A percentile compares a stretch with the other conserved stretches of the same genome.
These are phyloP conservation scores for Ophion costatus DNA, from an alignment of 2,888 invertebrate genomes.

Conservation along the genomic window DNA sequence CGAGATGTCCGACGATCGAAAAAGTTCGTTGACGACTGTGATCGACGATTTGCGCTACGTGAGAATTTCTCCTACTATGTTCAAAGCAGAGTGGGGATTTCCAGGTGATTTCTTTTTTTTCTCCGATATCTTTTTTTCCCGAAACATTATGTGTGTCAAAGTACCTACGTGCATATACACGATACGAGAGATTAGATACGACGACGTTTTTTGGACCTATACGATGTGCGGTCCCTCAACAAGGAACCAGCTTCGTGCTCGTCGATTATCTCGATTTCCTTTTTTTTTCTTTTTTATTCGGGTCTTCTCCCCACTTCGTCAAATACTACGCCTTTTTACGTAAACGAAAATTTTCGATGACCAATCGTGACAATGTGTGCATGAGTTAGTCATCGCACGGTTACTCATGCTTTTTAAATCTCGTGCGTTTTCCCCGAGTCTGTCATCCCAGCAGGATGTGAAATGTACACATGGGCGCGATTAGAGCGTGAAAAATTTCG, in stretches of 20 bases:
- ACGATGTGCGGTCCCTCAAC: neutral
- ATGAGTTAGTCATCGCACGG: neutral
- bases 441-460: slow-evolving; percentile 21
- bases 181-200: slow-evolving; percentile 2
- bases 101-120: neutral
- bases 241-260: neutral
- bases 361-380: neutral
- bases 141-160: neutral
- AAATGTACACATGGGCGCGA: slow-evolving; percentile 11
- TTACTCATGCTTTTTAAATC: slow-evolving; percentile 14
- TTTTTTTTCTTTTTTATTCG: neutral
- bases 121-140: neutral
- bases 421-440: neutral
- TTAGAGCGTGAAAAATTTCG: neutral
- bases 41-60: neutral
- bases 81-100: neutral
- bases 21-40: slow-evolving; percentile 19
- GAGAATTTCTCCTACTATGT: neutral
- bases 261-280: neutral
- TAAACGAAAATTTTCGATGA: slow-evolving; percentile 2
- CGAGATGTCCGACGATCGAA: slow-evolving; percentile 1
- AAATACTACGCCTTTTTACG: neutral
- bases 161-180: too few species aligned
- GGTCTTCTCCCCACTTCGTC: neutral
- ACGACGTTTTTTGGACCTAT: neutral